Evolutionary conservation across 1,140 invertebrate genomes (phyloP), one percentile per base, ranked within the genome.

Genomic region (Philaenus spumarius): DNA sequence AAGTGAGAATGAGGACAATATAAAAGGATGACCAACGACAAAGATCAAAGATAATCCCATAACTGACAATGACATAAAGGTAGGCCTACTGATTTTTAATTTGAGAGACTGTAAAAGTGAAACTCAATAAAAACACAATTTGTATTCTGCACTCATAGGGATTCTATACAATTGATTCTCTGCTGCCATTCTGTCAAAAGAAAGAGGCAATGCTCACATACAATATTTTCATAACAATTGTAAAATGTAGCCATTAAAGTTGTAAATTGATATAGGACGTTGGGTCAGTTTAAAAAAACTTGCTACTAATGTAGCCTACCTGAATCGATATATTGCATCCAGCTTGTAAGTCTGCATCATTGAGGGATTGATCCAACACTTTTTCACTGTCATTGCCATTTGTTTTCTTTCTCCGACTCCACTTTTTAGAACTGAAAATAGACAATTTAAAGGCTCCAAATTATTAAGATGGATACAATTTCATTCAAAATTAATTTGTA

Each of bases 261-360:
- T 19, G 11, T 46, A 15, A 46, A n/a, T 46, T 46, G 9, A 20
- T 46, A 15, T 19, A n/a, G 6, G 17, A n/a, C n/a, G n/a, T n/a
- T n/a, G n/a, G n/a, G n/a, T n/a, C n/a, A n/a, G n/a, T n/a, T n/a
- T n/a, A n/a, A n/a, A n/a, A n/a, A n/a, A n/a, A n/a, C n/a, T n/a
- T 11, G 17, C 43, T 12, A 7, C 14, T 12, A 35, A 54, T n/a
- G 20, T 55, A 45, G 15, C 14, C 14, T 17, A 63, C 62, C 58
- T 63, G 62, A 48, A 60, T 50, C 15, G 62, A 63, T 35, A 64
- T 39, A 57, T 62, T 64, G n/a, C 55, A 64, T 12, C 60, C 60
- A 12, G 51, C 56, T 24, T 61, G 60, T 14, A 59, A 39, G 11
- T 64, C 62, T 22, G 57, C 48, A 39, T 58, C 60, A 35, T 58